Evolutionary conservation across 1,140 invertebrate genomes (phyloP).

Genomic region (Hyphantria cunea): DNA sequence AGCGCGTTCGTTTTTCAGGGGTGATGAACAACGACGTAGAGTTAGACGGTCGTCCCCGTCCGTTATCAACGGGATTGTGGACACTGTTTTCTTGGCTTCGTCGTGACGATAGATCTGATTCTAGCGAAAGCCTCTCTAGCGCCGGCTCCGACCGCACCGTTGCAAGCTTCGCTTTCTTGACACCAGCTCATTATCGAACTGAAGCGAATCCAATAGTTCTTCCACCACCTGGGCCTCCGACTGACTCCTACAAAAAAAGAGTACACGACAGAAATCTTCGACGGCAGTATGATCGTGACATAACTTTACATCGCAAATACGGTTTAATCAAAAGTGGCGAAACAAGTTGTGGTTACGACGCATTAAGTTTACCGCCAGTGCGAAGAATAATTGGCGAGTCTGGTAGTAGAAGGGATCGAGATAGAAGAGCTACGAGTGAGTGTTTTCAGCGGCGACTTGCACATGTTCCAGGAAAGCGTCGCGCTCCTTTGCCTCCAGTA

Average conservation of each 20-base stretch:
- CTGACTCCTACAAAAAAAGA: slow-evolving; percentile 84
- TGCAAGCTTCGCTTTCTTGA: slow-evolving; percentile 87
- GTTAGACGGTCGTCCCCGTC: slow-evolving; percentile 61
- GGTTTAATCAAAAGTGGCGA: slow-evolving; percentile 82
- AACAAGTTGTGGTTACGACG: slow-evolving; percentile 71
- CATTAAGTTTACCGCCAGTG: slow-evolving; percentile 81
- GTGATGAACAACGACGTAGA: slow-evolving; percentile 66
- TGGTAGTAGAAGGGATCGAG: slow-evolving; percentile 57
- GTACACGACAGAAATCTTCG: slow-evolving; percentile 83
- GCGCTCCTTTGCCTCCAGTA: slow-evolving; percentile 86
- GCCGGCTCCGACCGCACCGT: slow-evolving; percentile 86
- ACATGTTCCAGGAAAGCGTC: slow-evolving; percentile 89
- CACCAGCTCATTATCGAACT: slow-evolving; percentile 77
- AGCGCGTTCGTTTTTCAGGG: slow-evolving; percentile 45
- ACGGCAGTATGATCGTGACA: slow-evolving; percentile 80
- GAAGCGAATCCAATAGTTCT: slow-evolving; percentile 61
- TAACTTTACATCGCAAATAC: slow-evolving; percentile 85
- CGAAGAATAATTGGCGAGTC: slow-evolving; percentile 52
- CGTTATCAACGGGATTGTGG: slow-evolving; percentile 67
- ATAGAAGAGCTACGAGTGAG: slow-evolving; percentile 82
- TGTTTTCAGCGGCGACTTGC: slow-evolving; percentile 76
- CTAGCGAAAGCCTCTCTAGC: slow-evolving; percentile 67
- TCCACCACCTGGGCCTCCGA: slow-evolving; percentile 79
- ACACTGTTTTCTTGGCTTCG: slow-evolving; percentile 71
- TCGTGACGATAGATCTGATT: slow-evolving; percentile 57